Base-by-base conservation (phyloP, 2,888 invertebrate genomes). In the Tachystola acroxantha region DNA sequence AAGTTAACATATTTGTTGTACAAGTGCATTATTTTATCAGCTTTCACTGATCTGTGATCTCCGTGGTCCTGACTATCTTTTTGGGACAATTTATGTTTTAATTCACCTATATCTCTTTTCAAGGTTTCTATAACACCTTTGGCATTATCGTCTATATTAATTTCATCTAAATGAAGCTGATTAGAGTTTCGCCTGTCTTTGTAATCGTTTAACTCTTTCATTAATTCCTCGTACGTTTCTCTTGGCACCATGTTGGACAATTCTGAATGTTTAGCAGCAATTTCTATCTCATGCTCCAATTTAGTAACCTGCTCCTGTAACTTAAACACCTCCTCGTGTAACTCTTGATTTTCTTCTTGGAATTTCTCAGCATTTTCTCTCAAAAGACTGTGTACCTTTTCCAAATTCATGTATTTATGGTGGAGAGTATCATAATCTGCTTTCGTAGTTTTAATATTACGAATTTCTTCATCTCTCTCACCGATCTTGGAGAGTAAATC, bases 331-430 rank as follows among this genome's bases (percentile, higher is more conserved):
- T 86, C 88, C 69, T 88, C 87, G 26, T 88, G 81, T 34, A 88
- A 55, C n/a, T 86, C 81, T 52, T 86, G 82, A 52, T 88, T 88
- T 53, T 88, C 88, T 61, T 88, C 88, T 60, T 88, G 86, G 45
- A 85, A 86, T 42, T 84, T 87, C 40, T 87, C 88, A 19, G 81
- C 81, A 28, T 86, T 86, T 53, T 86, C 87, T 46, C 70, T 76
- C 29, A 88, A 47, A 7, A 85, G 44, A 29, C 76, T 61, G 41
- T 88, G 75, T 39, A 88, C 67, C 35, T 72, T 79, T 56, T 88
- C 87, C 24, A 88, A 60, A 57, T 82, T 86, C 44, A 81, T 77
- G 63, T 86, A 86, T 50, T 87, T 88, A 45, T 86, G 82, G 28
- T 64, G 68, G 25, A 86, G 45, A 2, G 81, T 85, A 10, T 85